These are phyloP conservation scores for Enteromius viviparus DNA, from an alignment of 2,797 vertebrate genomes.

Conservation along the genomic window DNA sequence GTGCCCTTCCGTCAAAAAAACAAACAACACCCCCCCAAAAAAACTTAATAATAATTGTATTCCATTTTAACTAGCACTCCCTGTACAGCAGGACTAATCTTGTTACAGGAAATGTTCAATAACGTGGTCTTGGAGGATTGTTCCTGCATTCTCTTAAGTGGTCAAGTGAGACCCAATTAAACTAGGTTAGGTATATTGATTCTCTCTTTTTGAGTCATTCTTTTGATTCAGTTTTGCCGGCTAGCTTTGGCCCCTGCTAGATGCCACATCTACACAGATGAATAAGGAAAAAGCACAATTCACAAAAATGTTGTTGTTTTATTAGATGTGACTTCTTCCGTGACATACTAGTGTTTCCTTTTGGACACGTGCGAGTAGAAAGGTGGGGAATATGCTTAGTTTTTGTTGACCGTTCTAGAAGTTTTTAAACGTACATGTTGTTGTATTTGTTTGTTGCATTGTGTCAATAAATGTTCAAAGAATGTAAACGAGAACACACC, in stretches of 20 bases:
- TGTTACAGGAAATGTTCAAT: conserved; percentile 9
- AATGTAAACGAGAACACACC: background rate
- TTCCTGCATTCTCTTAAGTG: background rate
- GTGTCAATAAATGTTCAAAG: background rate
- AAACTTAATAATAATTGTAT: background rate
- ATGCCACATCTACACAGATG: background rate
- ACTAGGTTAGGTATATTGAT: conserved; percentile 17
- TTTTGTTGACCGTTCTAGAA: background rate
- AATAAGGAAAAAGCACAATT: background rate
- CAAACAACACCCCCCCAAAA: background rate
- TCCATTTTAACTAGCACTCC: conserved; percentile 4
- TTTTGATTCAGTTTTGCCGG: background rate
- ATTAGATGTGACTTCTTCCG: background rate
- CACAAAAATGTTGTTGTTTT: background rate
- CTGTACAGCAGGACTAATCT: background rate
- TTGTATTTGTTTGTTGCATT: background rate
- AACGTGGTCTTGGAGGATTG: background rate
- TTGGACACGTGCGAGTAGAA: no score
- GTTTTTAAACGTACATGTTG: background rate
- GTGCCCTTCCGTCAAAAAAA: conserved; percentile 11
- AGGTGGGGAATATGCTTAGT: background rate
- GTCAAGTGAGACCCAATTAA: conserved; percentile 41
- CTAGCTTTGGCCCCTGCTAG: background rate
- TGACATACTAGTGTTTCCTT: no score
- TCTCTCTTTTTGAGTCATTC: background rate